Base-by-base conservation (phyloP, 2,888 invertebrate species). In the Noctua janthe region DNA sequence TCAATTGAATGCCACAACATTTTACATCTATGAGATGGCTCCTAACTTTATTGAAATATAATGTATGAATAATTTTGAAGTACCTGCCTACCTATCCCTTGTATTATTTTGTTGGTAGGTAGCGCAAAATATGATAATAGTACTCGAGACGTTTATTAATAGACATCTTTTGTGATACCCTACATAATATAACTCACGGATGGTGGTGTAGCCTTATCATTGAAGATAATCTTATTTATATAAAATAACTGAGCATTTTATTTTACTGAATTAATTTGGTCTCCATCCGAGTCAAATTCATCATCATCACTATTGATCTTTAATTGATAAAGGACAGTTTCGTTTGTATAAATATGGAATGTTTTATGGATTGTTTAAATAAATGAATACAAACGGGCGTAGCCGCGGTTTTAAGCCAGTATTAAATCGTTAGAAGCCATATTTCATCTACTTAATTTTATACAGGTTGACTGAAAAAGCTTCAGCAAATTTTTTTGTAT, bases 91-190 rank as follows among this genome's bases (percentile, higher is more conserved):
- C 10, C 35, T 47, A 29, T 29, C 29, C 29, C 20, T 20, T 54
- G 43, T 23, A 15, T 47, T 56, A 17, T 35, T 29, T 80, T 39
- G 35, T 64, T 35, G 35, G 29, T 8, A 64, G 35, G 1, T 49
- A 39, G 20, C 1, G 87, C 88, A 88, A 90, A 89, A 90, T 86
- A 87, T 87, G 76, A 80, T 90, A 91, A 90, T 91, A n/a, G 85
- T 88, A 87, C 81, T 84, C 66, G 84, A 75, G 91, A 92, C 90
- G 90, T 91, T 87, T 92, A 92, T 92, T 92, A 93, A 67, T 93
- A 88, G 91, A 89, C 91, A 91, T 92, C 89, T 91, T 86, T 88
- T 81, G 62, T 86, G 90, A 90, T 90, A 92, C 79, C 7, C 47
- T 67, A 81, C 74, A 89, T 82, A 88, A 89, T 86, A 83, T 85